Base-by-base conservation (phyloP, 37 sponge, comb jelly and placozoan species). In the Trichoplax adhaerens region DNA sequence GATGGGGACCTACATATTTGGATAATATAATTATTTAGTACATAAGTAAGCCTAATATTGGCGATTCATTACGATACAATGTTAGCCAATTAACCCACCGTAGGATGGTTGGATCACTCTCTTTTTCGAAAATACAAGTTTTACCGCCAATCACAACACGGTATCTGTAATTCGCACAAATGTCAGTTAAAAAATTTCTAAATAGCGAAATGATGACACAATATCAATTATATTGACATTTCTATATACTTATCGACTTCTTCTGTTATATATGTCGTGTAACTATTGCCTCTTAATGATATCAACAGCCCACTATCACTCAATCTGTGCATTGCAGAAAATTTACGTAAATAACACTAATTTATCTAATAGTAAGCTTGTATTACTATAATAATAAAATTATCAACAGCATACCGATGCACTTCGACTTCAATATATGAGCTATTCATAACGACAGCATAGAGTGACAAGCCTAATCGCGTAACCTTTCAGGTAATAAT, bases 41-140 rank as follows among this genome's bases (percentile, higher is more conserved):
- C 64, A 6, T 48, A n/a, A 8, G 6, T 7, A 60, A 61, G 8
- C 65, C 65, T 7, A 7, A 60, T 7, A 65, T 7, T 8, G 7
- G 12, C 65, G 12, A 60, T 60, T 29, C 29, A 60, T 60, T 60
- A 55, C 46, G 57, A 55, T 5, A 70, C 54, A 4, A 48, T 5
- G 57, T 29, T 55, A 70, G 5, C 57, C 58, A 6, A 10, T 48
- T 70, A 8, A 10, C 62, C n/a, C 71, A 83, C 86, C 93, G 74
- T 57, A 95, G 60, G 7, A 85, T 72, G 0, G 86, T 67, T 5
- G 97, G 97, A 62, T 95, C 97, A 63, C 83, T 90, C 68, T 95
- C 97, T 77, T 95, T 95, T 76, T 84, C 91, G 82, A 95, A 95
- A 66, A 87, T 85, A 59, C 85, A 81, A 3, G 97, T 87, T 72